phyloP scores from a whole-genome alignment of 1,140 invertebrate species.

The Gryllus bimaculatus region DNA sequence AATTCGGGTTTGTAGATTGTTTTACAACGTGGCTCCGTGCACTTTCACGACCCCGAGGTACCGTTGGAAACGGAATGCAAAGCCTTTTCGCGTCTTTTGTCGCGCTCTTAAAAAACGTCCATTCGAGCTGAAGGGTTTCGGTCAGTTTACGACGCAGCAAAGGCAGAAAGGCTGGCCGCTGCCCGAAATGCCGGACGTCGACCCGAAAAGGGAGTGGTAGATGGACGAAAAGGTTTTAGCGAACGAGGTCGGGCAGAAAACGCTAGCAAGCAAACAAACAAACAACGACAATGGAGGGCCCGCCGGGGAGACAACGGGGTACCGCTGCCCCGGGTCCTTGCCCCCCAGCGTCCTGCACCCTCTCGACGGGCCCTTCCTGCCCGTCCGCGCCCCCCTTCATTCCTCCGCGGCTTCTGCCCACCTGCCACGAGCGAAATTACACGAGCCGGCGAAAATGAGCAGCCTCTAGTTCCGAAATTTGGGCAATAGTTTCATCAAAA shows the following conservation, averaged over 20 bases:
- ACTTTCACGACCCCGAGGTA: background rate
- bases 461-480: background rate
- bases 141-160: background rate
- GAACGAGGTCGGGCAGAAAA: background rate
- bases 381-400: background rate
- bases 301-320: background rate
- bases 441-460: background rate
- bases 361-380: background rate
- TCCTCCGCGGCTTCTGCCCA: background rate
- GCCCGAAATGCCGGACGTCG: background rate
- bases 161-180: background rate
- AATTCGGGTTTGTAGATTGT: background rate
- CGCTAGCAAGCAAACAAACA: background rate
- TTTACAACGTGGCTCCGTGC: background rate
- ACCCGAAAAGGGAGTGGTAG: background rate
- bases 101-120: background rate
- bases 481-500: background rate
- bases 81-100: background rate
- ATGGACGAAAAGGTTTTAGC: no score
- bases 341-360: background rate
- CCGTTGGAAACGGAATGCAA: background rate
- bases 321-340: background rate
- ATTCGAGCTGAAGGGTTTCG: background rate
- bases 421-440: background rate
- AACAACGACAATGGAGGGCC: background rate